Percentiles rank a stretch among this genome's conserved stretches.
Conservation (phyloP, 2,797 vertebrate species). For the Platalea minor region DNA sequence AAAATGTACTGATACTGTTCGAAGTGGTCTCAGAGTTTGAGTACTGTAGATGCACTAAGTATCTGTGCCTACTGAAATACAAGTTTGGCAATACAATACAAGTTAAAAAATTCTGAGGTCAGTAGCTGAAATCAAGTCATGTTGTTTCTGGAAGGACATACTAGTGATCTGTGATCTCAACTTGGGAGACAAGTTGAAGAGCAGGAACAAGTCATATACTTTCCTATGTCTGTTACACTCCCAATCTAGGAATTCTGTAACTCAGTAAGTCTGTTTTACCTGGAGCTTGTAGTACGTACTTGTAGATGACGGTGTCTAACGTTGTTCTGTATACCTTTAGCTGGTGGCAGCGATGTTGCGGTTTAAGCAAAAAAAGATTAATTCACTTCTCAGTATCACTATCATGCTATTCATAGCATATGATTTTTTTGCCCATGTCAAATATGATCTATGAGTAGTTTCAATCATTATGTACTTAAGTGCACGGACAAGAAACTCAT, state of each 20-base stretch:
- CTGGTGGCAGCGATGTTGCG: neutral
- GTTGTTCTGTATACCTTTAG: neutral
- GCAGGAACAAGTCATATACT: neutral
- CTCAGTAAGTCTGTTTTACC: neutral
- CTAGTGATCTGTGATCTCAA: neutral
- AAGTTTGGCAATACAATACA: neutral
- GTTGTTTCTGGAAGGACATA: neutral
- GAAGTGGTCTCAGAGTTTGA: neutral
- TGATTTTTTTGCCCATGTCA: neutral
- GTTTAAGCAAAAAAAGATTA: neutral
- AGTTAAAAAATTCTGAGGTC: neutral
- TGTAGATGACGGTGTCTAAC: neutral
- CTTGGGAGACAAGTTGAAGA: neutral
- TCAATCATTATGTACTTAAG: accelerated
- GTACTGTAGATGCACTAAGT: neutral
- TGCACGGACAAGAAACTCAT: neutral
- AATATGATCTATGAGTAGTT: neutral
- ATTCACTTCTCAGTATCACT: neutral
- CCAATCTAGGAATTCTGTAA: neutral
- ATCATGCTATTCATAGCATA: neutral
- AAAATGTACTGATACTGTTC: neutral
- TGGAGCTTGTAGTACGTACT: neutral
- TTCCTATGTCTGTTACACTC: neutral
- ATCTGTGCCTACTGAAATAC: neutral
- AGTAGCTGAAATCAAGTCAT: neutral